Conservation (phyloP, 2,888 invertebrate genomes). For the Tachina fera region DNA sequence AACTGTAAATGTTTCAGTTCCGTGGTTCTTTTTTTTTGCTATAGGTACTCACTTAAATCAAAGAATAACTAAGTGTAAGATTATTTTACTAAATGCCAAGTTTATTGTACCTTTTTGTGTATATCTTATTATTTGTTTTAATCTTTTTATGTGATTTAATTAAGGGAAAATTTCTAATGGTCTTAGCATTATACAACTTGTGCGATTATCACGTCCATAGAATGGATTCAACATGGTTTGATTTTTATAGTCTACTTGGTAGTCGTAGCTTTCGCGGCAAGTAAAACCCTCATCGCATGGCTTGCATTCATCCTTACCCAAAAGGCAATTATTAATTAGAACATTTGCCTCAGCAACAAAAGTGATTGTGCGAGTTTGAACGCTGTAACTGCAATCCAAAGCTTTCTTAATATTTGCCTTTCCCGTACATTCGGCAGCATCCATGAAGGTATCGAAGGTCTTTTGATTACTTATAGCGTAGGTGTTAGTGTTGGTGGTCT, state of each 20-base stretch:
- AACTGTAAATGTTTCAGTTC: too few relatives aligned
- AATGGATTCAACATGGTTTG: constrained; percentile 71
- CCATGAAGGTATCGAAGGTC: constrained; percentile 44
- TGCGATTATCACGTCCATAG: constrained; percentile 38
- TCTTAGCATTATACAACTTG: constrained; percentile 29
- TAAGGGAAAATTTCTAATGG: neutral
- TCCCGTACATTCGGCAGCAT: constrained; percentile 40
- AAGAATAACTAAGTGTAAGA: too few relatives aligned
- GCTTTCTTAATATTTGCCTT: constrained; percentile 46
- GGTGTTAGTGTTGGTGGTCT: constrained; percentile 43
- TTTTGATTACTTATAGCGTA: constrained; percentile 41
- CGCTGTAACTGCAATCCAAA: constrained; percentile 58
- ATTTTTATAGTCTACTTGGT: constrained; percentile 39
- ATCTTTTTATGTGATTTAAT: too few relatives aligned
- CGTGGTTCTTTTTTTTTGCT: too few relatives aligned
- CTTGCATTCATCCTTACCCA: constrained; percentile 8
- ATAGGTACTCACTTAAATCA: too few relatives aligned
- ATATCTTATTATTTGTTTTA: too few relatives aligned
- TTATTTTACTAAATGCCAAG: too few relatives aligned
- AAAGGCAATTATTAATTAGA: constrained; percentile 55
- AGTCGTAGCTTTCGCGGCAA: constrained; percentile 4
- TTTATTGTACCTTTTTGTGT: too few relatives aligned
- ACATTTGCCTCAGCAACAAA: constrained; percentile 12
- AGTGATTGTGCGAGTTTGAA: constrained; percentile 34
- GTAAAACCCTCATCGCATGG: neutral